phyloP scores from a whole-genome alignment of 2,113 vertebrate genomes.

The Echinops telfairi region DNA sequence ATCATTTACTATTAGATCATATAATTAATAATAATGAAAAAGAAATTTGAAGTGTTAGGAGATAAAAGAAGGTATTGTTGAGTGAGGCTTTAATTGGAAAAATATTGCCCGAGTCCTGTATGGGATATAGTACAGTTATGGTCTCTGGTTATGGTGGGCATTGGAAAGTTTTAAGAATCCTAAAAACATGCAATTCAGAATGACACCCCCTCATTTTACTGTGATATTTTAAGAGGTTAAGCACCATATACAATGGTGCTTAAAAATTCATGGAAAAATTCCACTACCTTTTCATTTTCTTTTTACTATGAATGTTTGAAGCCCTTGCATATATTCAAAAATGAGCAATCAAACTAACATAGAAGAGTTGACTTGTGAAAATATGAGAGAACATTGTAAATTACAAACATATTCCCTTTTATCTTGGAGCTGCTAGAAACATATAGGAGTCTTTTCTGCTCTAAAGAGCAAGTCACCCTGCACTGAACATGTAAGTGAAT shows the following conservation, averaged over 20 bases:
- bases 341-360: conserved; percentile 2
- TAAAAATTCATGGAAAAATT: no score
- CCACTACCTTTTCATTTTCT: no score
- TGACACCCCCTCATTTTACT: background rate
- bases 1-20: background rate
- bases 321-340: background rate
- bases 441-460: background rate
- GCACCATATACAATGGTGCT: no score
- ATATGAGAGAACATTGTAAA: background rate
- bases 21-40: background rate
- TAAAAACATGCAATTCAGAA: background rate
- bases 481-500: background rate
- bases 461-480: background rate
- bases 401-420: background rate
- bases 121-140: background rate
- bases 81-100: background rate
- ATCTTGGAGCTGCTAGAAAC: background rate
- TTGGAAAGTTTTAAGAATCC: background rate
- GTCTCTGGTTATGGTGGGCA: background rate
- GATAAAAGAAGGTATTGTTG: background rate
- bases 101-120: background rate
- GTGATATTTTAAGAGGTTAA: background rate
- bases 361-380: background rate
- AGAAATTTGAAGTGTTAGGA: background rate
- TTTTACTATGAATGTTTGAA: no score